phyloP scores from a whole-genome alignment of 2,113 vertebrate species.

The Chaetorhynchus papuensis region DNA sequence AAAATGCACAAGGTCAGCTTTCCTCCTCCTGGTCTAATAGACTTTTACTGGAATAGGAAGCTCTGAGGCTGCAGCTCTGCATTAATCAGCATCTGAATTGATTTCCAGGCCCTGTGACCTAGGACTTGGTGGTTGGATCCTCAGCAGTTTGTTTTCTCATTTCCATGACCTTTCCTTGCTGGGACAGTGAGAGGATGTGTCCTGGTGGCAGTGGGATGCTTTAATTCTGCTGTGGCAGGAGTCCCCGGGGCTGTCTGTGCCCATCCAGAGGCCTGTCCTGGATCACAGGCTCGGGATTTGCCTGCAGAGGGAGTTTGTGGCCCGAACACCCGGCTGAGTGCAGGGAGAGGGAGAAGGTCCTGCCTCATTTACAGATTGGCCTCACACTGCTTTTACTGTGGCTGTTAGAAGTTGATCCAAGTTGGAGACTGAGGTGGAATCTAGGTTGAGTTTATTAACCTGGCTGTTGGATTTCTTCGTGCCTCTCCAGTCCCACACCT shows the following conservation, averaged over 20 bases:
- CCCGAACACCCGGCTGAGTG: neutral
- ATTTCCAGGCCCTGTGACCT: neutral
- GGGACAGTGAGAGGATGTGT: neutral
- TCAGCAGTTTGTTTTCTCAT: neutral
- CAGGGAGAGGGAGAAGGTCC: neutral
- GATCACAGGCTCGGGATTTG: neutral
- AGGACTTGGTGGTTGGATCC: neutral
- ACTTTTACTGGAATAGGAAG: neutral
- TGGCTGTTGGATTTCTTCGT: neutral
- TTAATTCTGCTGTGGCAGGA: neutral
- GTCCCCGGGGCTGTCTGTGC: neutral
- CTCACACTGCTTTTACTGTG: neutral
- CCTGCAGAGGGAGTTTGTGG: constrained; percentile 29
- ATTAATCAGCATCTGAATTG: neutral
- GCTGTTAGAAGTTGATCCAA: neutral
- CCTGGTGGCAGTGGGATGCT: neutral
- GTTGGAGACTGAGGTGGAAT: neutral
- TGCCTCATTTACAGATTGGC: neutral
- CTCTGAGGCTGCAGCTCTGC: neutral
- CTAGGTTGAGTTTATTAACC: neutral
- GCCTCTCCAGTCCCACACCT: neutral
- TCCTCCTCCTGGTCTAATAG: neutral
- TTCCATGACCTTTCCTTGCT: neutral
- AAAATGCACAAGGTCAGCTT: constrained; percentile 1
- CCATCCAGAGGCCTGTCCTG: neutral